Percentiles rank a stretch among this genome's conserved stretches.
These are phyloP conservation scores for Lathronympha strigana DNA, from an alignment of 2,888 invertebrate species.

Conservation along the genomic window DNA sequence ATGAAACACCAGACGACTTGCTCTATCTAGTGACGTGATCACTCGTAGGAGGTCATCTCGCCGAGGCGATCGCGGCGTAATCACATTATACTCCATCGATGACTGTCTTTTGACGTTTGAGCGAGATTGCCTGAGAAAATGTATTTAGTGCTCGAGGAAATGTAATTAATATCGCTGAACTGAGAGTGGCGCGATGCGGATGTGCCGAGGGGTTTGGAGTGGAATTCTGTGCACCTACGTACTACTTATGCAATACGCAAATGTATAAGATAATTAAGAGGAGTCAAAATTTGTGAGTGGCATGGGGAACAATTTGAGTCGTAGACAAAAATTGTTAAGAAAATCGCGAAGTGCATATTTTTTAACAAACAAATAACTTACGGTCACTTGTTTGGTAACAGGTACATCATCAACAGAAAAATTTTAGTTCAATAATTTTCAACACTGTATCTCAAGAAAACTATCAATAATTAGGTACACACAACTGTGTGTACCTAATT, in stretches of 20 bases:
- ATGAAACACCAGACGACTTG: background rate
- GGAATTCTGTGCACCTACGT: background rate
- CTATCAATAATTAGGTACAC: no score
- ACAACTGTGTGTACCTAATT: no score
- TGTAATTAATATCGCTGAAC: constrained; percentile 32
- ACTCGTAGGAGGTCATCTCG: constrained; percentile 74
- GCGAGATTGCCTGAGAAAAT: constrained; percentile 60
- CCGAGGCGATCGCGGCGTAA: constrained; percentile 63
- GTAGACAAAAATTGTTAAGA: no score
- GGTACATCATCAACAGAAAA: no score
- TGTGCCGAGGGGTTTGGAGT: background rate
- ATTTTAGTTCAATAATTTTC: no score
- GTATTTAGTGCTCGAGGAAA: constrained; percentile 53
- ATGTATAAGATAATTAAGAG: background rate
- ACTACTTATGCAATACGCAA: background rate
- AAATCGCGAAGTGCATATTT: no score
- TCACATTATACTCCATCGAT: constrained; percentile 74
- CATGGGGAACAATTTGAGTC: no score
- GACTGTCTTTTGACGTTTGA: constrained; percentile 56
- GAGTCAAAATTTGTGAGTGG: no score
- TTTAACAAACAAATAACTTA: no score
- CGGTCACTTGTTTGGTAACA: no score
- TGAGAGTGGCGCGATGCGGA: constrained; percentile 31
- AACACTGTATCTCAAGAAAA: no score
- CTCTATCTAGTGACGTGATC: background rate